Evolutionary conservation across 2,113 vertebrate species (phyloP), one percentile per base, ranked within the genome.

Genomic region (Egretta garzetta): DNA sequence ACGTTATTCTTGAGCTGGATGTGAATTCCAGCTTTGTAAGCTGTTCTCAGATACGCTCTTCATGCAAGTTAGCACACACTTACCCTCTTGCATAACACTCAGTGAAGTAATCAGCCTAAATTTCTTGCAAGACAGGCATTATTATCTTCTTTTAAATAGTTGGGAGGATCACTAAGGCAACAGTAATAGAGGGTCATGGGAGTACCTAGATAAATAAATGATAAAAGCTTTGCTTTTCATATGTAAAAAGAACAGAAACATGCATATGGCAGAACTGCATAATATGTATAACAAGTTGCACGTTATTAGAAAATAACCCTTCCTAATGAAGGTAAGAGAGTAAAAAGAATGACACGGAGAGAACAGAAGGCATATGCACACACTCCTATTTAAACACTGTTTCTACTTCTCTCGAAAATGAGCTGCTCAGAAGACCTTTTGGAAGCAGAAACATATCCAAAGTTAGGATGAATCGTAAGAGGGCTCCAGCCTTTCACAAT

Each of bases 121-220:
- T 95, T 90, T 93, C 86, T 89, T 80, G 55, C 86, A 95, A 95
- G 96, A 94, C 53, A 90, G 71, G 74, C 49, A 79, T 41, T 53
- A 37, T 79, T 91, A 75, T 76, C 77, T 80, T 92, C 64, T 91
- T 72, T 85, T 75, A 89, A 87, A 93, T 53, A 85, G 60, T 7
- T 91, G 83, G 60, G 80, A 96, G 76, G 60, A 94, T 95, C 93
- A 68, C 77, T 93, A 95, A 93, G 83, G 83, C 92, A 94, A 90
- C 80, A 89, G 80, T 81, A 80, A 93, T n/a, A 86, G 55, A 83
- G 85, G 67, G 76, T 72, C 39, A 88, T 77, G 73, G 82, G 60
- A 89, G 33, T 75, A 68, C 72, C 76, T 86, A 81, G 64, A 75
- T 63, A 72, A 88, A 91, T 4, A 80, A 33, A 90, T 70, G 27